These are phyloP conservation scores for Euspilapteryx auroguttella DNA, from an alignment of 2,888 invertebrate species.

Conservation along the genomic window DNA sequence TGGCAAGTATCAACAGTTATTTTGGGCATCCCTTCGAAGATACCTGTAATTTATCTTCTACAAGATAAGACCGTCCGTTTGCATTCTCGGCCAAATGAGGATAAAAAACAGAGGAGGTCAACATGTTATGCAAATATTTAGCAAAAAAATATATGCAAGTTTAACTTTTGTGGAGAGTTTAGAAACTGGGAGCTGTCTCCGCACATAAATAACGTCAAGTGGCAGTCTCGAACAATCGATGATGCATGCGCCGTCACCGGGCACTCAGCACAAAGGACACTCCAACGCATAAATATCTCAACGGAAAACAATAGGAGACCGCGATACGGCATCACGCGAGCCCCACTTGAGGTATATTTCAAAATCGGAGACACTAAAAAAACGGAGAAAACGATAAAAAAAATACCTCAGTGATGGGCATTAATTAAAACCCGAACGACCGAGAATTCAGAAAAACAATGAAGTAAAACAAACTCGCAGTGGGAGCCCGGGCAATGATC, in stretches of 20 bases:
- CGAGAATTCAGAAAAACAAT: slow-evolving; percentile 55
- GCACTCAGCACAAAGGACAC: background rate
- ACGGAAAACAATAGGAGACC: slow-evolving; percentile 58
- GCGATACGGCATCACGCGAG: slow-evolving; percentile 53
- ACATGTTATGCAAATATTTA: too few species aligned
- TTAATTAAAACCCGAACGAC: slow-evolving; percentile 59
- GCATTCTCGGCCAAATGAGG: too few species aligned
- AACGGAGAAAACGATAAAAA: slow-evolving; percentile 24
- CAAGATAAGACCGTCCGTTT: too few species aligned
- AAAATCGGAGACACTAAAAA: slow-evolving; percentile 43
- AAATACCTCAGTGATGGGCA: slow-evolving; percentile 60
- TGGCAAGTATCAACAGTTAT: too few species aligned
- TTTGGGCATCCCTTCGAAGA: too few species aligned
- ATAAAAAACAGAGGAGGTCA: too few species aligned
- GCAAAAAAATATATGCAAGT: too few species aligned
- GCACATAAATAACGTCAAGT: slow-evolving; percentile 39
- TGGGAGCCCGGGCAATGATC: slow-evolving; percentile 57
- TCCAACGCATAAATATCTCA: slow-evolving; percentile 52
- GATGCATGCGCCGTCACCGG: slow-evolving; percentile 20
- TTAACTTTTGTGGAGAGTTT: too few species aligned
- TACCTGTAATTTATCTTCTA: too few species aligned
- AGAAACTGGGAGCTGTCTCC: slow-evolving; percentile 8
- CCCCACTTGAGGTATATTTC: slow-evolving; percentile 48
- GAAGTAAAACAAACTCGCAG: slow-evolving; percentile 51
- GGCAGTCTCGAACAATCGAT: slow-evolving; percentile 32